Evolutionary conservation across 2,797 vertebrate genomes (phyloP), one percentile per base, ranked within the genome.

Genomic region (Fistularia tabacaria): DNA sequence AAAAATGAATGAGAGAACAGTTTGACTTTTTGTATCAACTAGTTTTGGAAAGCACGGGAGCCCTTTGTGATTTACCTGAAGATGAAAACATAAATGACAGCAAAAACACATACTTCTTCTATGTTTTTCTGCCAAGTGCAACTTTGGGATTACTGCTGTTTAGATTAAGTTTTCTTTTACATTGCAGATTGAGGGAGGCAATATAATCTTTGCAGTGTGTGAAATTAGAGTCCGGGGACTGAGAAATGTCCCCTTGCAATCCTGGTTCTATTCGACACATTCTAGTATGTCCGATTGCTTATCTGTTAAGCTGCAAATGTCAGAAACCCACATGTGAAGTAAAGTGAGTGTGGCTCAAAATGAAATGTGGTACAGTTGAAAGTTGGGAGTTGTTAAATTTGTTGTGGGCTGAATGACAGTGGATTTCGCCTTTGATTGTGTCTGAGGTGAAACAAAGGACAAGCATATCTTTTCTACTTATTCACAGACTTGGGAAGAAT

Each of bases 361-460:
- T 62, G 15, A 59, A 46, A 64, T 25, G 14, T 25, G 25, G 2
- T 25, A 25, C 25, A 5, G 25, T 25, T 25, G 5, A 38, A 43
- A 38, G 10, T 25, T 2, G 10, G 38, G 49, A 14, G 6, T 7
- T 45, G 14, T 75, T 62, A 58, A 61, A 61, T 37, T n/a, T 11
- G 41, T 55, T 50, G 49, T 37, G 6, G 10, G 25, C 38, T 49
- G 62, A 73, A 14, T 62, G 49, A 63, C 25, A 45, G 36, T 49
- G 63, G 70, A 61, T 63, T 39, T 14, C 57, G 54, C 42, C 46
- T 55, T 15, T 67, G 66, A 73, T 48, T 62, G 49, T 40, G 36
- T 15, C 66, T 54, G 38, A n/a, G 58, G 69, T 61, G 56, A 73
- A 73, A 67, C 51, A 56, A 64, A 71, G 54, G 66, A 65, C 62